Conservation (phyloP, 1,140 invertebrate genomes). For the Drosophila athabasca region DNA sequence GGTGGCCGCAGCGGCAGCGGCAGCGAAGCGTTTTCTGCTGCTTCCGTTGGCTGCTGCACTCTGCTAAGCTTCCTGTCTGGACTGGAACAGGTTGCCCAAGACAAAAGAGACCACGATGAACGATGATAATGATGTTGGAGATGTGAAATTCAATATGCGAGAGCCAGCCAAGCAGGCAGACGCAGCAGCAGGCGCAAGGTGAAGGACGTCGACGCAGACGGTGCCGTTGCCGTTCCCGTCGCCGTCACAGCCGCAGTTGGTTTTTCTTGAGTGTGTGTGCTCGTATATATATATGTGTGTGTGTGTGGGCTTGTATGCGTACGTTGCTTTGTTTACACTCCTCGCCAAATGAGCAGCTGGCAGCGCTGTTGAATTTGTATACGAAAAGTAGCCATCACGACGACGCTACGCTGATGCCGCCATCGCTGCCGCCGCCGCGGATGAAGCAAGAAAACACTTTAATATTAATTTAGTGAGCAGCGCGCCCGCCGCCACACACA, state of each 20-base stretch:
- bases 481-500: constrained; percentile 27
- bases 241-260: constrained; percentile 12
- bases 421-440: constrained; percentile 1
- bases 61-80: constrained; percentile 75
- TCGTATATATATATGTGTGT: constrained; percentile 16
- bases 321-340: constrained; percentile 70
- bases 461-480: constrained; percentile 66
- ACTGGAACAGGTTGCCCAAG: constrained; percentile 65
- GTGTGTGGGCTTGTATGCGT: constrained; percentile 45
- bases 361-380: constrained; percentile 46
- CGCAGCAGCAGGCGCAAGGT: constrained; percentile 51
- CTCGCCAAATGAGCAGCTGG: constrained; percentile 67
- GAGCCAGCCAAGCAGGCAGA: constrained; percentile 8
- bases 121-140: constrained; percentile 26
- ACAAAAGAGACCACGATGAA: constrained; percentile 50
- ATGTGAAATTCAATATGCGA: constrained; percentile 71
- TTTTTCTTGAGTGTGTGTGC: constrained; percentile 2
- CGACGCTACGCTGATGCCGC: constrained; percentile 34
- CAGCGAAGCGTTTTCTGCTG: constrained; percentile 44
- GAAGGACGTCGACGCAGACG: constrained; percentile 62
- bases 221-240: constrained; percentile 7
- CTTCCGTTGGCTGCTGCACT: constrained; percentile 61
- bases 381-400: constrained; percentile 47
- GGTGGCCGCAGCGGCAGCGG: constrained; percentile 27
- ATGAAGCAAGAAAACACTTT: constrained; percentile 43